These are phyloP conservation scores for Ylistrum balloti DNA, from an alignment of 1,140 invertebrate species.

Conservation along the genomic window DNA sequence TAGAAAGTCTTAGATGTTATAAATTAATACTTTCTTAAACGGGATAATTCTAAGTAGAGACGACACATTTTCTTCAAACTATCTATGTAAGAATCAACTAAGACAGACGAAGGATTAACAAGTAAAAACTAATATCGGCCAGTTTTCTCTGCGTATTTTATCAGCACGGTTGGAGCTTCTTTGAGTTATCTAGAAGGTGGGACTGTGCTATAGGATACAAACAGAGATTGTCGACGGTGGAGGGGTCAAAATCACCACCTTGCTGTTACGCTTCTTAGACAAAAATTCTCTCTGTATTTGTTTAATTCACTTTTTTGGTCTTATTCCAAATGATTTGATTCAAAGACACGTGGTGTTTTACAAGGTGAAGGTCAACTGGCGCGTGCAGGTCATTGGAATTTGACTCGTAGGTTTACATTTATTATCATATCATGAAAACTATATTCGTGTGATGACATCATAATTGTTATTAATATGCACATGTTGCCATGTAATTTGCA, in stretches of 20 bases:
- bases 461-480: no score
- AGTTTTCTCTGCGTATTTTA: no score
- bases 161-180: no score
- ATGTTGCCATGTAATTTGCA: no score
- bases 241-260: constrained; percentile 10
- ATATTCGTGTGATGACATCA: not conserved
- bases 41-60: no score
- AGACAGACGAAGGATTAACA: no score
- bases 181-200: not conserved
- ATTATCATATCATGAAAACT: not conserved
- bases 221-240: not conserved
- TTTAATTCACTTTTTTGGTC: not conserved
- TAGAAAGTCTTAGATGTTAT: no score
- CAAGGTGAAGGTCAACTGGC: not conserved
- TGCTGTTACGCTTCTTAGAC: not conserved
- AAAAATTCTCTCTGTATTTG: not conserved
- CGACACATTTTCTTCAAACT: no score
- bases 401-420: not conserved
- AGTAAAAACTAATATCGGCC: no score
- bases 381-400: not conserved
- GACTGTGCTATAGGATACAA: not conserved
- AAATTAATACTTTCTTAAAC: no score
- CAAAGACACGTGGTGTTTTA: not conserved
- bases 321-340: not conserved
- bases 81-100: no score